Conservation (phyloP, 2,113 vertebrate genomes). For the Vulpes vulpes region DNA sequence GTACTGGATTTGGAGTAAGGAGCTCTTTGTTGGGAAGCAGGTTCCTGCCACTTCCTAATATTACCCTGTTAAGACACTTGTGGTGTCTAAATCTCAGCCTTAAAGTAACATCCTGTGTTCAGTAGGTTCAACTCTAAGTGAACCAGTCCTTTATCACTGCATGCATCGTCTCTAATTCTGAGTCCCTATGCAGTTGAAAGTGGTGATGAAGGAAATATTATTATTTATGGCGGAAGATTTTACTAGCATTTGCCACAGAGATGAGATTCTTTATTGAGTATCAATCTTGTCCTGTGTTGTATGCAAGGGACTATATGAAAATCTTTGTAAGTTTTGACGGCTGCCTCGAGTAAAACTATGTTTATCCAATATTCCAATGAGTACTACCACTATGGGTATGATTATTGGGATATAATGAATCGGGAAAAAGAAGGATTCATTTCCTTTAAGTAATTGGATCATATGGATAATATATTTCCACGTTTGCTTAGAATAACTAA, state of each 20-base stretch:
- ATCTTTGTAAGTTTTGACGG: neutral
- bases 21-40: neutral
- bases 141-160: neutral
- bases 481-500: neutral
- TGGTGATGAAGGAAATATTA: neutral
- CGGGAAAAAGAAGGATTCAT: constrained; percentile 24
- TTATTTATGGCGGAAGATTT: neutral
- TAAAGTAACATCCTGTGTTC: neutral
- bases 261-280: neutral
- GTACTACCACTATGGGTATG: neutral
- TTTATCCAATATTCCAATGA: neutral
- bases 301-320: neutral
- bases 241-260: neutral
- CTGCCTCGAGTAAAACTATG: neutral
- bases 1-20: neutral
- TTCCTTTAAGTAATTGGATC: neutral
- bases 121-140: neutral
- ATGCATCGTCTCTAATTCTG: neutral
- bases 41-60: neutral
- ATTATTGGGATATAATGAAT: neutral
- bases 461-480: neutral
- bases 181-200: neutral
- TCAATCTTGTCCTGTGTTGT: neutral
- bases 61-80: neutral
- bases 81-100: neutral